Evolutionary conservation across 1,140 invertebrate species (phyloP), one percentile per base, ranked within the genome.

Genomic region (Megathymus violae): DNA sequence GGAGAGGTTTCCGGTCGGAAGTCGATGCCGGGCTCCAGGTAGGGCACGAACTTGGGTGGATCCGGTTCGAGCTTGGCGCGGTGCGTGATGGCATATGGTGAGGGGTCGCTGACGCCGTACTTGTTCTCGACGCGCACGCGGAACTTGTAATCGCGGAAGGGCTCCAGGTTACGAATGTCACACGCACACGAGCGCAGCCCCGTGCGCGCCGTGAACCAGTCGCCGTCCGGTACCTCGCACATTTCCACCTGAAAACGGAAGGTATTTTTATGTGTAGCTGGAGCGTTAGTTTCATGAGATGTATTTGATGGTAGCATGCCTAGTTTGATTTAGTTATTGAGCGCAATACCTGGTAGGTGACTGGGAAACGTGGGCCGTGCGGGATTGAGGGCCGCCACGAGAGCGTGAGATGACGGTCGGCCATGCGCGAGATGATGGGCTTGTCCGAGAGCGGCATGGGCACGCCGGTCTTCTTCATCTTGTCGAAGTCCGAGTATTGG

Each of bases 81-180:
- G 74, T 96, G 96, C 0, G 97, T 98, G 51, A 95, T 93, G 0
- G 95, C 95, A 79, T 94, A 97, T 4, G 97, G 97, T 22, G 96
- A 98, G 0, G 98, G 97, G 81, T 99, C 98, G 84, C 97, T 98
- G n/a, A 98, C 94, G n/a, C 98, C 98, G 78, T 97, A 97, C 85
- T 97, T 97, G 83, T 99, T 99, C 79, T 98, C 97, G 1, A 98
- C 98, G n/a, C 97, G 93, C 17, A 99, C 94, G 41, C 98, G 93
- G 92, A 98, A 98, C 80, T 96, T 96, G 89, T 98, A 98, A 90
- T 98, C 97, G 52, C 95, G 93, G 90, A 96, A 96, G 0, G 97
- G 97, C 73, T 96, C 94, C 31, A 97, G 92, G 83, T 96, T 96
- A 17, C 94, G 92, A 46, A 98, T 95, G 75, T 97, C 97, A 78